Percentiles rank a stretch among this genome's conserved stretches.
These are phyloP conservation scores for Hafferia zeledoni DNA, from an alignment of 2,797 vertebrate species.

Conservation along the genomic window DNA sequence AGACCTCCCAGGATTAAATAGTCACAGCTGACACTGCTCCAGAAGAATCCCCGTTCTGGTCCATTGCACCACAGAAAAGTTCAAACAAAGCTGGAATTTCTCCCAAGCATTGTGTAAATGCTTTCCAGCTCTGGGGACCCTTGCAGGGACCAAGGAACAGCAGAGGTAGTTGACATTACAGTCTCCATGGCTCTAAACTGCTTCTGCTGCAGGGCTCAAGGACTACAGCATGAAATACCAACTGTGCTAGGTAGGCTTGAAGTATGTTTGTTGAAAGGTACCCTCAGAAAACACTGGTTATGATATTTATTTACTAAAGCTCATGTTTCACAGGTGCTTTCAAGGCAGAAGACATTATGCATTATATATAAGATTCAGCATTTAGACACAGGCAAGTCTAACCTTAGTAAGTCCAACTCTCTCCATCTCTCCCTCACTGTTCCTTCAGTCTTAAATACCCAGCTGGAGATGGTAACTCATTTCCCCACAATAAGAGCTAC, in stretches of 20 bases:
- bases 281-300: neutral
- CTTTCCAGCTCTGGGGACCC: neutral
- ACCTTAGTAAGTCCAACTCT: neutral
- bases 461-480: neutral
- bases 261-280: neutral
- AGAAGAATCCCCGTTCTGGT: neutral
- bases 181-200: neutral
- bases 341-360: neutral
- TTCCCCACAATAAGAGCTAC: neutral
- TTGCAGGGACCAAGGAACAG: neutral
- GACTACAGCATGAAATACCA: neutral
- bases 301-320: neutral
- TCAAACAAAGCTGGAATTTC: neutral
- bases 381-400: neutral
- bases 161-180: neutral
- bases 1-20: neutral
- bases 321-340: neutral
- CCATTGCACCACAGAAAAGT: neutral
- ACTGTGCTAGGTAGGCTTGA: neutral
- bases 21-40: neutral
- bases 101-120: neutral
- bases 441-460: neutral
- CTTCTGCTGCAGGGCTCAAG: neutral
- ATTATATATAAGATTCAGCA: neutral
- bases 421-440: neutral